These are phyloP conservation scores for Pollachius pollachius DNA, from an alignment of 2,113 vertebrate species.

Conservation along the genomic window DNA sequence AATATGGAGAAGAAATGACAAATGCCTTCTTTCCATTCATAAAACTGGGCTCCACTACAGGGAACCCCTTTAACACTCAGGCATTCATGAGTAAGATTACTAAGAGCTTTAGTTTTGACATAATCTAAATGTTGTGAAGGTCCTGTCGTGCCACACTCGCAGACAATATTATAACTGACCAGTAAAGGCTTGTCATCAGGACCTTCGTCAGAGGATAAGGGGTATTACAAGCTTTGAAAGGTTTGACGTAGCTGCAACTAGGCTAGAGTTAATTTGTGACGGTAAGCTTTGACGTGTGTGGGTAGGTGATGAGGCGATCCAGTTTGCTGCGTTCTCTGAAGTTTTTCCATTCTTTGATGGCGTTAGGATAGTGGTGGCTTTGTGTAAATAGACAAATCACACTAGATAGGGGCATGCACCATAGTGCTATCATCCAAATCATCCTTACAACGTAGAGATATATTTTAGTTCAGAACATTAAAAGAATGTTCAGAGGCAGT, in stretches of 20 bases:
- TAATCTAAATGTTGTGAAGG: constrained; percentile 53
- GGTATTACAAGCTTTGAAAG: constrained; percentile 78
- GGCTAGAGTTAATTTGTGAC: constrained; percentile 55
- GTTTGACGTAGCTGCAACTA: constrained; percentile 72
- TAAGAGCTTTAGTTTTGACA: constrained; percentile 18
- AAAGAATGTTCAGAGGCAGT: too few species aligned
- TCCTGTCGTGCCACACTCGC: constrained; percentile 38
- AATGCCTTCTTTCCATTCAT: constrained; percentile 70
- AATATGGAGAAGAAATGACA: constrained; percentile 75
- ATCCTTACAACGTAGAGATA: neutral
- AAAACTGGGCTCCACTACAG: constrained; percentile 54
- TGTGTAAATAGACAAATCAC: neutral
- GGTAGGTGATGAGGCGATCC: constrained; percentile 40
- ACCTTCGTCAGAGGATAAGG: constrained; percentile 78
- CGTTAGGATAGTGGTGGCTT: constrained; percentile 7
- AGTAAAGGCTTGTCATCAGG: constrained; percentile 70
- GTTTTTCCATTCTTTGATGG: constrained; percentile 8
- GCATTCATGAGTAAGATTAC: constrained; percentile 12
- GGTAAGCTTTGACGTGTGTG: constrained; percentile 50
- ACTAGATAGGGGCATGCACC: neutral
- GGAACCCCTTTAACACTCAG: constrained; percentile 16
- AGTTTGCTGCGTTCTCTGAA: constrained; percentile 19
- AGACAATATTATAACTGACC: constrained; percentile 67
- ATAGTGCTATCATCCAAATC: constrained; percentile 6
- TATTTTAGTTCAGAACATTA: neutral